Conservation (phyloP, 30 jellyfish, hydroid and myxozoan species). For the Pelagia noctiluca region DNA sequence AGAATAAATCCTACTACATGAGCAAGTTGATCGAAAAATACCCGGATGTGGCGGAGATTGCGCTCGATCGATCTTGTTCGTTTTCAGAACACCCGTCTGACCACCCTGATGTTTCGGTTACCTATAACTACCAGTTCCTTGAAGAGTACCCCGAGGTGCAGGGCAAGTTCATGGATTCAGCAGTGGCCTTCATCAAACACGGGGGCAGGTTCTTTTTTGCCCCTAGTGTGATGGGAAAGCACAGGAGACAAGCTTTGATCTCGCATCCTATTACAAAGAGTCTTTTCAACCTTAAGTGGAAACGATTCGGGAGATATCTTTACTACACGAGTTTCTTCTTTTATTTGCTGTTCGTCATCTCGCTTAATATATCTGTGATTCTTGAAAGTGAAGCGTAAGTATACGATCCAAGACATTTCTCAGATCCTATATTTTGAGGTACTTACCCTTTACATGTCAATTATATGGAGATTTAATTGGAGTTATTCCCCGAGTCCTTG, state of each 20-base stretch:
- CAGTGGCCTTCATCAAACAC: neutral
- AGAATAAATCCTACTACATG: conserved; percentile 25
- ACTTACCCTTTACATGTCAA: no score
- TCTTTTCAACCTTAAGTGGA: conserved; percentile 55
- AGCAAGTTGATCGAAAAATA: conserved; percentile 35
- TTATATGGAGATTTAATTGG: no score
- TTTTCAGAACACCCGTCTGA: conserved; percentile 63
- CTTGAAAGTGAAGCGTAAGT: conserved; percentile 43
- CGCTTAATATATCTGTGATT: conserved; percentile 33
- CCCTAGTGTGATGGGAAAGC: conserved; percentile 56
- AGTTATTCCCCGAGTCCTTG: no score
- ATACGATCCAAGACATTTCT: no score
- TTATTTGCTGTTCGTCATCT: conserved; percentile 23
- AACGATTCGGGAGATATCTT: conserved; percentile 45
- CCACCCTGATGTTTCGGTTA: conserved; percentile 45
- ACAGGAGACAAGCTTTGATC: conserved; percentile 36
- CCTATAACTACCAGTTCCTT: conserved; percentile 49
- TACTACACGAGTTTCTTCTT: conserved; percentile 56
- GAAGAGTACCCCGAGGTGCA: conserved; percentile 39
- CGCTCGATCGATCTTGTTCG: conserved; percentile 49
- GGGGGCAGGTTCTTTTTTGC: conserved; percentile 25
- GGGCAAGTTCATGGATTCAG: conserved; percentile 9
- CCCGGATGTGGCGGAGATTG: conserved; percentile 53
- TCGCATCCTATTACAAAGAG: conserved; percentile 57
- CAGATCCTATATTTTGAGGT: no score